Percentiles rank a stretch among this genome's conserved stretches.
These are phyloP conservation scores for Phoxinus dragarum DNA, from an alignment of 2,797 vertebrate genomes.

Conservation along the genomic window DNA sequence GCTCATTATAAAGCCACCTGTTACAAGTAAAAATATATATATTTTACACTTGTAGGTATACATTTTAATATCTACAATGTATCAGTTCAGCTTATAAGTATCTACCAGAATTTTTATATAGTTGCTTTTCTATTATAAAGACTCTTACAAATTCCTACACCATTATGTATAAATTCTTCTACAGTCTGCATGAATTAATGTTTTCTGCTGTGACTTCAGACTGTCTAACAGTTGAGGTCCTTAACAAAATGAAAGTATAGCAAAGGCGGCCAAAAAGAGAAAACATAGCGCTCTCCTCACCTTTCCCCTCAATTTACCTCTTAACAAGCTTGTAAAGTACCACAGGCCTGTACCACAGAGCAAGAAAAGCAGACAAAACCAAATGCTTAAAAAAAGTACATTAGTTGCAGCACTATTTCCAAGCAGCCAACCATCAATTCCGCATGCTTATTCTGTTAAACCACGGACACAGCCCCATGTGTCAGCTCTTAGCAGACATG, in stretches of 20 bases:
- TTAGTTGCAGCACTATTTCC: conserved; percentile 69
- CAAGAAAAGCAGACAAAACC: conserved; percentile 57
- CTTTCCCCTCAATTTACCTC: conserved; percentile 58
- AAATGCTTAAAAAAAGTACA: conserved; percentile 63
- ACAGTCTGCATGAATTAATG: neutral
- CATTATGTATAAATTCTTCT: neutral
- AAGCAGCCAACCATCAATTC: conserved; percentile 65
- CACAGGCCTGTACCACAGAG: conserved; percentile 51
- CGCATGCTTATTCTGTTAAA: conserved; percentile 71
- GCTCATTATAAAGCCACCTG: no score
- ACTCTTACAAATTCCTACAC: neutral
- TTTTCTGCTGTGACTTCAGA: neutral
- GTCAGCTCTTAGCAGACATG: conserved; percentile 70
- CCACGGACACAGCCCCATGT: conserved; percentile 69
- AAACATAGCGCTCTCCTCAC: conserved; percentile 38
- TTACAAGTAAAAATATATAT: no score
- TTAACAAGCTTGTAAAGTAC: conserved; percentile 59
- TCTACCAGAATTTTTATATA: neutral
- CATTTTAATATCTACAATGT: neutral
- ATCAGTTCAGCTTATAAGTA: neutral
- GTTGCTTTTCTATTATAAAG: neutral
- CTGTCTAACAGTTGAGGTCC: conserved; percentile 1
- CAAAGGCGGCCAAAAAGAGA: neutral
- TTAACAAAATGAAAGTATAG: neutral
- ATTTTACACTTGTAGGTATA: no score